phyloP scores from a whole-genome alignment of 2,888 invertebrate genomes.

The Folsomia manolachei region DNA sequence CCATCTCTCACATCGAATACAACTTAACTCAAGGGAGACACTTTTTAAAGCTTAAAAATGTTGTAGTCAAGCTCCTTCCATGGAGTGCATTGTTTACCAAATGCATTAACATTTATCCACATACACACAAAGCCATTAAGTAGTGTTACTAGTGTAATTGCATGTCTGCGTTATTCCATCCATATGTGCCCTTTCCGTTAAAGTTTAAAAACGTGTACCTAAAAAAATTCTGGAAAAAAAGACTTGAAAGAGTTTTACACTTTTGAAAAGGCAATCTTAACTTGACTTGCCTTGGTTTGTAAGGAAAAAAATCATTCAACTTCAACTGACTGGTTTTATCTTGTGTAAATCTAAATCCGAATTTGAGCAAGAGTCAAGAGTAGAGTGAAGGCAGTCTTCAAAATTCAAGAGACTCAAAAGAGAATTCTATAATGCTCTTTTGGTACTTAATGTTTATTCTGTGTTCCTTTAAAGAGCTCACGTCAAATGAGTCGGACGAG shows the following conservation, averaged over 20 bases:
- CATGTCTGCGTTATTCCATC: not conserved
- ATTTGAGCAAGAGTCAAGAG: not conserved
- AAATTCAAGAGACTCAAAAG: not conserved
- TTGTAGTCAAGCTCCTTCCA: not conserved
- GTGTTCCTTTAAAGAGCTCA: not conserved
- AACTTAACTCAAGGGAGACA: too few relatives aligned
- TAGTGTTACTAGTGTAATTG: too few relatives aligned
- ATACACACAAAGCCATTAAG: not conserved
- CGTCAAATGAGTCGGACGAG: not conserved
- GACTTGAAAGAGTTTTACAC: too few relatives aligned
- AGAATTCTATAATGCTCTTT: slow-evolving; percentile 5
- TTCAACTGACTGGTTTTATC: slow-evolving; percentile 1
- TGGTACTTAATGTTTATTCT: not conserved
- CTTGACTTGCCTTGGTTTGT: not conserved
- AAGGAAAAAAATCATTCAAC: not conserved
- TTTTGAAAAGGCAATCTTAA: too few relatives aligned
- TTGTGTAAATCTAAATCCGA: slow-evolving; percentile 3
- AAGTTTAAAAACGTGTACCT: too few relatives aligned
- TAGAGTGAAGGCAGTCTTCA: not conserved
- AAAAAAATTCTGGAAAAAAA: too few relatives aligned
- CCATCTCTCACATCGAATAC: not conserved
- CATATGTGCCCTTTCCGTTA: not conserved
- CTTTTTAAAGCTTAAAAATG: not conserved
- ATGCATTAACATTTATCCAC: not conserved
- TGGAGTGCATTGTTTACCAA: too few relatives aligned